Percentiles rank a stretch among this genome's conserved stretches.
phyloP scores from a whole-genome alignment of 2,888 invertebrate species.

The Pyrochroa serraticornis region DNA sequence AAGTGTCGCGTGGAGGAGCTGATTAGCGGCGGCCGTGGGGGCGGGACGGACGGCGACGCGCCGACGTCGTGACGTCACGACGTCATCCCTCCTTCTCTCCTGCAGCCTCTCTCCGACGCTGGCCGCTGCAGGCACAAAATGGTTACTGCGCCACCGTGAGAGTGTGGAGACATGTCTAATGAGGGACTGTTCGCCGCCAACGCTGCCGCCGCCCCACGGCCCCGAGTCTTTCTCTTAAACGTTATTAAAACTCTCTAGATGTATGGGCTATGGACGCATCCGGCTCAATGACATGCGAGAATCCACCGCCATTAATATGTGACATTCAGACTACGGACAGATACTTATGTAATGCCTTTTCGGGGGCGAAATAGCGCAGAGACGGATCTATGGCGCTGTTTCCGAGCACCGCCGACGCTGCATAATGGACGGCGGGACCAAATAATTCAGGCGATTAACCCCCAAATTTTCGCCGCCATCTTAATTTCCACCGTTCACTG shows the following conservation, averaged over 20 bases:
- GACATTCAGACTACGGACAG: constrained; percentile 17
- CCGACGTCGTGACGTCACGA: constrained; percentile 46
- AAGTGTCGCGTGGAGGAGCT: constrained; percentile 51
- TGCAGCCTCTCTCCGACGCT: constrained; percentile 25
- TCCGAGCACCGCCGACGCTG: constrained; percentile 23
- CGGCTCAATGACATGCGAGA: constrained; percentile 33
- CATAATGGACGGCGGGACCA: constrained; percentile 22
- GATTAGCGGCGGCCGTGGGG: constrained; percentile 52
- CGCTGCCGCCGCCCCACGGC: constrained; percentile 20
- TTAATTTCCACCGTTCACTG: too few species aligned
- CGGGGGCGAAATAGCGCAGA: constrained; percentile 7
- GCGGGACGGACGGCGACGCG: constrained; percentile 50
- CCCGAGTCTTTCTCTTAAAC: constrained; percentile 33
- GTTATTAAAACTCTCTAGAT: constrained; percentile 46
- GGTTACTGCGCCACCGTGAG: constrained; percentile 49
- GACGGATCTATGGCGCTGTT: constrained; percentile 27
- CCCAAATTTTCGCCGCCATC: too few species aligned
- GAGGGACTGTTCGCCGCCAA: constrained; percentile 31
- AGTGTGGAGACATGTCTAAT: constrained; percentile 50
- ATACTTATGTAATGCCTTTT: constrained; percentile 8
- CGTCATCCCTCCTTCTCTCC: constrained; percentile 35
- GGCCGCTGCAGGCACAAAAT: constrained; percentile 44
- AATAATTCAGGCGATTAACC: too few species aligned
- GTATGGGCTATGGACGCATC: constrained; percentile 36
- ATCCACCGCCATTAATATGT: constrained; percentile 33